A percentile compares a stretch with the other conserved stretches of the same genome.
Evolutionary conservation across 1,140 invertebrate genomes (phyloP).

Genomic region (Campoletis sonorensis): DNA sequence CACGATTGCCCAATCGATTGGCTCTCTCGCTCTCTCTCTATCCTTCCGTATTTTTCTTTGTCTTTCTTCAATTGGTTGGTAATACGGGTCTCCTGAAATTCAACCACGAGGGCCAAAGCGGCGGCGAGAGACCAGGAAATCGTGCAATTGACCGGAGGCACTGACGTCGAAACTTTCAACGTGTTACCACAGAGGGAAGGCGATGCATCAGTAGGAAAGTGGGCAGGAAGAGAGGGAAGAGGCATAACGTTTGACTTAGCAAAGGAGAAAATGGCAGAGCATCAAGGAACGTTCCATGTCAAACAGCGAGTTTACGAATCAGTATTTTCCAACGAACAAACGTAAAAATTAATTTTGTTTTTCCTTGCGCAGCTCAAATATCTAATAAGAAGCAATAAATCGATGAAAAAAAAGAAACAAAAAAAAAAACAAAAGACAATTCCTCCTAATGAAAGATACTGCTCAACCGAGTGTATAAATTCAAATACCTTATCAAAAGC

Average conservation of each 20-base stretch:
- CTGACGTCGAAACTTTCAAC: slow-evolving; percentile 11
- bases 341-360: too few relatives aligned
- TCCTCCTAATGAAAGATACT: too few relatives aligned
- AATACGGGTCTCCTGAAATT: slow-evolving; percentile 7
- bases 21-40: too few relatives aligned
- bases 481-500: too few relatives aligned
- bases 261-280: not conserved
- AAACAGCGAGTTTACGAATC: not conserved
- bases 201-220: not conserved
- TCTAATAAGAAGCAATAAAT: too few relatives aligned
- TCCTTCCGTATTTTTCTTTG: not conserved
- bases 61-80: not conserved
- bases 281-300: not conserved
- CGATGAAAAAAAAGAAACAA: too few relatives aligned
- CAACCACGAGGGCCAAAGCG: not conserved
- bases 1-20: not conserved
- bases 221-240: not conserved
- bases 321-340: too few relatives aligned
- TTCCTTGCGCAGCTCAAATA: too few relatives aligned
- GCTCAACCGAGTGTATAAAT: too few relatives aligned
- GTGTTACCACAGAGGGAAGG: not conserved
- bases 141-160: slow-evolving; percentile 9
- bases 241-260: not conserved
- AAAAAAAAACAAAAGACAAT: too few relatives aligned
- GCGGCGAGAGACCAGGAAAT: not conserved